These are phyloP conservation scores for Nomada fucata DNA, from an alignment of 2,888 invertebrate genomes.

Conservation along the genomic window DNA sequence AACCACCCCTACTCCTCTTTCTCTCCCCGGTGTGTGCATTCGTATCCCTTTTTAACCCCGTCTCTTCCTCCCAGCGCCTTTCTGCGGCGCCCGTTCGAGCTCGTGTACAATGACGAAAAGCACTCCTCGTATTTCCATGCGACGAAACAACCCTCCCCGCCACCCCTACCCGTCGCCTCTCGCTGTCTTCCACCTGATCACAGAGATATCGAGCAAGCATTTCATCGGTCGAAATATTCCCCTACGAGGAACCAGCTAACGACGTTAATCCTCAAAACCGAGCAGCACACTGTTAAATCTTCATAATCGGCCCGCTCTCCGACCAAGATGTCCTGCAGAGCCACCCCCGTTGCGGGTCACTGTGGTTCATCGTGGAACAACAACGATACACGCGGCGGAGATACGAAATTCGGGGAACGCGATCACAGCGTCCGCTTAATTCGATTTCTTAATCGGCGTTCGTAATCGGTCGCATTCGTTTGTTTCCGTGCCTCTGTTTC, in stretches of 20 bases:
- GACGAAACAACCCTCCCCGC: slow-evolving; percentile 2
- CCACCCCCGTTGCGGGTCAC: neutral
- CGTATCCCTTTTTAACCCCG: slow-evolving; percentile 12
- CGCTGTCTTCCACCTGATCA: neutral
- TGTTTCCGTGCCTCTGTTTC: too few species aligned
- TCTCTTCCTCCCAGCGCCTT: slow-evolving; percentile 2
- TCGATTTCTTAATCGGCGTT: too few species aligned
- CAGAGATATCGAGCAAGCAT: slow-evolving; percentile 31
- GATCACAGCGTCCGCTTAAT: neutral
- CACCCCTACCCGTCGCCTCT: neutral
- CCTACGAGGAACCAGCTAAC: slow-evolving; percentile 39
- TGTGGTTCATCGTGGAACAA: neutral
- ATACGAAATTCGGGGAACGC: neutral
- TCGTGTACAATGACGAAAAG: slow-evolving; percentile 38
- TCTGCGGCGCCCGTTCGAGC: slow-evolving; percentile 23
- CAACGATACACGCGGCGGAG: neutral
- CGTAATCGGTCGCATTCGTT: too few species aligned
- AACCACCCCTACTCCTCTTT: slow-evolving; percentile 13
- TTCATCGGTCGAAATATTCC: slow-evolving; percentile 54
- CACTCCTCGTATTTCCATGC: slow-evolving; percentile 26
- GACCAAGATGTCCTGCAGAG: neutral
- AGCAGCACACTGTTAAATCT: slow-evolving; percentile 28
- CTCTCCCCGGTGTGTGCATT: neutral
- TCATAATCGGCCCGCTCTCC: slow-evolving; percentile 17
- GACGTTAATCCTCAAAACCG: slow-evolving; percentile 30